These are phyloP conservation scores for Elegia similella DNA, from an alignment of 2,888 invertebrate species.

Conservation along the genomic window DNA sequence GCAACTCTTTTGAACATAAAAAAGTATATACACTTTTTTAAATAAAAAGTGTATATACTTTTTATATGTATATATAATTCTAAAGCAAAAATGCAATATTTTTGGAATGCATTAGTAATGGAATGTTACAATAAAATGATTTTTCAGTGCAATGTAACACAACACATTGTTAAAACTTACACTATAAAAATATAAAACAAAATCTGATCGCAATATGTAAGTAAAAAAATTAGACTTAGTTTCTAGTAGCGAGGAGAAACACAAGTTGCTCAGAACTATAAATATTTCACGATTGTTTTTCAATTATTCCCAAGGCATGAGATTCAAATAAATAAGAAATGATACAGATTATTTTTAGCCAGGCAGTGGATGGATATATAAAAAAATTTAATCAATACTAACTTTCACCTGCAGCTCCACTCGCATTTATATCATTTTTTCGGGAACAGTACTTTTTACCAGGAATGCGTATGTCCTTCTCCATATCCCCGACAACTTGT, in stretches of 20 bases:
- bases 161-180: background rate
- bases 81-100: background rate
- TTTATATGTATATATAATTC: no score
- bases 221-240: no score
- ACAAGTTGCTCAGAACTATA: background rate
- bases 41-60: no score
- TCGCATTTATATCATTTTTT: no score
- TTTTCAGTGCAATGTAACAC: constrained; percentile 1
- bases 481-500: no score
- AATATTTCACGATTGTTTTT: background rate
- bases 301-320: background rate
- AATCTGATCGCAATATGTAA: background rate
- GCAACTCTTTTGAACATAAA: background rate
- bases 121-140: constrained; percentile 13
- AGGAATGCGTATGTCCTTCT: no score
- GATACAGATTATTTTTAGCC: background rate
- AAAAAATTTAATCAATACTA: no score
- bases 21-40: no score
- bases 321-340: background rate
- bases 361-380: background rate
- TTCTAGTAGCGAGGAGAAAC: no score
- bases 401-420: no score
- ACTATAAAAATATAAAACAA: background rate
- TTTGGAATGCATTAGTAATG: constrained; percentile 17
- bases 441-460: no score